Evolutionary conservation across 2,113 vertebrate species (phyloP).

Genomic region (Rhineura floridana): DNA sequence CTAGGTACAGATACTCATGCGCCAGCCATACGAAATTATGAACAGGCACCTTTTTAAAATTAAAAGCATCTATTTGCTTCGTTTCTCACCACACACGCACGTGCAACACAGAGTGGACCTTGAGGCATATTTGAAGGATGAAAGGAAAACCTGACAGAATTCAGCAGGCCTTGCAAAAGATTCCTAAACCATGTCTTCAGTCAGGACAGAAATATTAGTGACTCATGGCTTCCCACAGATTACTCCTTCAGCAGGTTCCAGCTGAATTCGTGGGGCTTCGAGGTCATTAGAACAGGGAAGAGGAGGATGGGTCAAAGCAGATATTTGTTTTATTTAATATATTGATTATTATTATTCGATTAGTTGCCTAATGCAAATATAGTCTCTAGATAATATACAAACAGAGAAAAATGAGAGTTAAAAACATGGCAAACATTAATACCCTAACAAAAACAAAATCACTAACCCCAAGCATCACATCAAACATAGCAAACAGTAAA

Average conservation of each 20-base stretch:
- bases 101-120: neutral
- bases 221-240: constrained; percentile 8
- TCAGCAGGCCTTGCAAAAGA: constrained; percentile 42
- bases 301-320: neutral
- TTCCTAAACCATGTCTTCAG: neutral
- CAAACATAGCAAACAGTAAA: too few relatives aligned
- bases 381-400: too few relatives aligned
- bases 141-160: constrained; percentile 23
- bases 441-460: too few relatives aligned
- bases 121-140: constrained; percentile 6
- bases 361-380: too few relatives aligned
- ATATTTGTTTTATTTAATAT: too few relatives aligned
- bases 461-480: too few relatives aligned
- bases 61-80: neutral
- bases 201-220: neutral
- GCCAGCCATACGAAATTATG: too few relatives aligned
- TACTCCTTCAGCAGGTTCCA: neutral
- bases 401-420: too few relatives aligned
- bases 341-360: too few relatives aligned
- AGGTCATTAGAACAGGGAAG: neutral
- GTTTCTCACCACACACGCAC: neutral
- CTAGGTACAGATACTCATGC: too few relatives aligned
- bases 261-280: neutral
- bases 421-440: too few relatives aligned
- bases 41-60: neutral